Percentiles rank a stretch among this genome's conserved stretches.
These are phyloP conservation scores for Tragopan temminckii DNA, from an alignment of 2,797 vertebrate genomes.

Conservation along the genomic window DNA sequence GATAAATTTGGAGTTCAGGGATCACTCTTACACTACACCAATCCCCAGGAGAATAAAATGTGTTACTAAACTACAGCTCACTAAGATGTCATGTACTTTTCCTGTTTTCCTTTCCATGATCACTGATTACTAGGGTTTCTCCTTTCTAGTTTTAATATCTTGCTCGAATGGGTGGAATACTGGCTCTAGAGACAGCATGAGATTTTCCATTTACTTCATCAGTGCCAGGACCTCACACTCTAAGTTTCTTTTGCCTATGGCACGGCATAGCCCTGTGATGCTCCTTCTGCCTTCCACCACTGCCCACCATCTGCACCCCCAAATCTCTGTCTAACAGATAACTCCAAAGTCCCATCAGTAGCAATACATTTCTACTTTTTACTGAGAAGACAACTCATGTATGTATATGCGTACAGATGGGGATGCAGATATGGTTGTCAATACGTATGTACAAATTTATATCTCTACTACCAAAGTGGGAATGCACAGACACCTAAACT, in stretches of 20 bases:
- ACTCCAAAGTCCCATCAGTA: background rate
- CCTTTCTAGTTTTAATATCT: background rate
- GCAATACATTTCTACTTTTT: background rate
- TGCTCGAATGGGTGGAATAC: background rate
- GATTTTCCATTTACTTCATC: background rate
- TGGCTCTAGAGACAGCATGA: background rate
- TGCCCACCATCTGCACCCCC: background rate
- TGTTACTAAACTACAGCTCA: background rate
- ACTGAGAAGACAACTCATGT: background rate
- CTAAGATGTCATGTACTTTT: background rate
- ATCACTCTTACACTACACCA: background rate
- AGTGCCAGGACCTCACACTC: background rate
- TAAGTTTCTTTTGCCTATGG: background rate
- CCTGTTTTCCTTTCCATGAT: background rate
- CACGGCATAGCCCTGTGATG: background rate
- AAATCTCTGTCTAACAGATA: background rate
- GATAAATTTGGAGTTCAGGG: background rate
- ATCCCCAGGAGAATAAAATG: background rate
- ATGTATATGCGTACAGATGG: rapidly evolving
- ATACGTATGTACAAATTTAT: rapidly evolving
- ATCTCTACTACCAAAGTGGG: background rate
- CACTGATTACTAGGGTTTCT: background rate
- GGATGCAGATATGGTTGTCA: background rate
- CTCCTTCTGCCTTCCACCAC: background rate
- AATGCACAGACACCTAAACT: background rate